Percentiles rank a stretch among this genome's conserved stretches.
These are phyloP conservation scores for Eutolmus rufibarbis DNA, from an alignment of 2,888 invertebrate genomes.

Conservation along the genomic window DNA sequence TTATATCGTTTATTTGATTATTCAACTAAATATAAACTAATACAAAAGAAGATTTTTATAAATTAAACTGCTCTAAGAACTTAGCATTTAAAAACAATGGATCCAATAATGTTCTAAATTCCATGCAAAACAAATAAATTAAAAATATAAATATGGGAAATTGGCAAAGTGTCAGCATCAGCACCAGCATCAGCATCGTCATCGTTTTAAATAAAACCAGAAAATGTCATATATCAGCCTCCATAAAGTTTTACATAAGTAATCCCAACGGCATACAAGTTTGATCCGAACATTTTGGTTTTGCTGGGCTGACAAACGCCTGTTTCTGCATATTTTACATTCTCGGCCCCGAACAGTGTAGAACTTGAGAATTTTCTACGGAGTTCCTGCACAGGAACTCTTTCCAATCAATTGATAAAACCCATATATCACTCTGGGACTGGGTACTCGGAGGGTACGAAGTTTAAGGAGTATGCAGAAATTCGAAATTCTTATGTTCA, in stretches of 20 bases:
- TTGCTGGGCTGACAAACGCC: not conserved
- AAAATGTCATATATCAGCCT: not conserved
- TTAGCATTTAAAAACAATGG: no score
- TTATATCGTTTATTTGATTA: no score
- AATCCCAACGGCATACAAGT: not conserved
- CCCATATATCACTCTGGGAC: not conserved
- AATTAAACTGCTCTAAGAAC: no score
- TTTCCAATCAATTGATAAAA: not conserved
- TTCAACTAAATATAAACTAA: no score
- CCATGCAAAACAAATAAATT: not conserved
- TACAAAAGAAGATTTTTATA: no score
- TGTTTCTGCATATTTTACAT: not conserved
- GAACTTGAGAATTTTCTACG: not conserved
- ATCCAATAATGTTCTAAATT: no score
- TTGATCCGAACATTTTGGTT: not conserved
- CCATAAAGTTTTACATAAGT: not conserved
- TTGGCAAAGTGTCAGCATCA: not conserved
- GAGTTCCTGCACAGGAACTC: not conserved
- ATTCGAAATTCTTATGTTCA: not conserved
- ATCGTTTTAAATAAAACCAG: not conserved
- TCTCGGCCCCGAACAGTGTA: not conserved
- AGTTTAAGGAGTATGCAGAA: not conserved
- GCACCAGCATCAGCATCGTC: not conserved
- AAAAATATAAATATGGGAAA: not conserved
- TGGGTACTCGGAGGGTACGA: not conserved